A percentile compares a stretch with the other conserved stretches of the same genome.
phyloP scores from a whole-genome alignment of 2,888 invertebrate species.

The Cryptus viduatorius region DNA sequence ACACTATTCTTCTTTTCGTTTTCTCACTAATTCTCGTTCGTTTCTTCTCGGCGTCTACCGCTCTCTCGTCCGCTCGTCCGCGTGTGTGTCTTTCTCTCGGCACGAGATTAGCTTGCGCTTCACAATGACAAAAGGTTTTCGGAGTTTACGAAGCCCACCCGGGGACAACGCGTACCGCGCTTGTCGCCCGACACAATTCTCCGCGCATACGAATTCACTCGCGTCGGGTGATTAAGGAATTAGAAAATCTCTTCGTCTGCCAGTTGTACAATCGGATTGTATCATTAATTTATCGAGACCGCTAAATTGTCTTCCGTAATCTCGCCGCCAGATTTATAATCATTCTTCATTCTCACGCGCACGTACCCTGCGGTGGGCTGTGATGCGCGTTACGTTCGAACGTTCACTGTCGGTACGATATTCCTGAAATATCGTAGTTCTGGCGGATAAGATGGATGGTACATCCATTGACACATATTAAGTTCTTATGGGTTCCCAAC shows the following conservation, averaged over 20 bases:
- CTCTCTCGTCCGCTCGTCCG: conserved; percentile 56
- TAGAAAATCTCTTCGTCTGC: conserved; percentile 41
- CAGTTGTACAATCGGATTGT: conserved; percentile 57
- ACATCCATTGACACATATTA: conserved; percentile 8
- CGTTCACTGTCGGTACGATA: conserved; percentile 3
- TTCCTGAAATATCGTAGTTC: neutral
- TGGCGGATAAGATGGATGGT: neutral
- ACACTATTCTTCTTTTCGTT: conserved; percentile 50
- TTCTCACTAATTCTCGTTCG: conserved; percentile 41
- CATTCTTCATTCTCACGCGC: conserved; percentile 33
- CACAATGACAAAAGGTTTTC: conserved; percentile 66
- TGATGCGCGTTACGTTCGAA: neutral
- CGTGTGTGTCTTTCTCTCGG: conserved; percentile 36
- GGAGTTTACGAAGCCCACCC: conserved; percentile 16
- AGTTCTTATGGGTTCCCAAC: neutral
- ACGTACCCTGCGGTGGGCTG: neutral
- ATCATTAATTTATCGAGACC: conserved; percentile 53
- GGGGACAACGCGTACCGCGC: conserved; percentile 30
- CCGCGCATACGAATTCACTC: conserved; percentile 7
- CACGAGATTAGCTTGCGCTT: conserved; percentile 62
- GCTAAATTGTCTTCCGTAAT: conserved; percentile 54
- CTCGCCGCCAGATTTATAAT: conserved; percentile 54
- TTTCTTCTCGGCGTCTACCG: conserved; percentile 28
- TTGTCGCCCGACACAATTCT: conserved; percentile 18
- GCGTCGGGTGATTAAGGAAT: conserved; percentile 55